These are phyloP conservation scores for Brachymystax lenok DNA, from an alignment of 2,797 vertebrate species.

Conservation along the genomic window DNA sequence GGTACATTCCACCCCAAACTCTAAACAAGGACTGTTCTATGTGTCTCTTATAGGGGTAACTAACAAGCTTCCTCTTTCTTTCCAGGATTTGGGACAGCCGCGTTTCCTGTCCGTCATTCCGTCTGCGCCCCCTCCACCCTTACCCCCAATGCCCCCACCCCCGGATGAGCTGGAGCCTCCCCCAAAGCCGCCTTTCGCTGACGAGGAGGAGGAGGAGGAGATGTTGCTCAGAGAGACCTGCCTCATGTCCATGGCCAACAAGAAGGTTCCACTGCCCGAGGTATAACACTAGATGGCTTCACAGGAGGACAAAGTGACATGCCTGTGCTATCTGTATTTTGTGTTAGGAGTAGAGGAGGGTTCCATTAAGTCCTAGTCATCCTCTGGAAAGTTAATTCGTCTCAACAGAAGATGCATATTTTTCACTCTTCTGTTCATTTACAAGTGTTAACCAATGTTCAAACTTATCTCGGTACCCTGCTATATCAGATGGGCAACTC, in stretches of 20 bases:
- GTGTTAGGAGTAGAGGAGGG: neutral
- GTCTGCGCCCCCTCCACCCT: conserved; percentile 70
- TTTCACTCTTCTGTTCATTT: neutral
- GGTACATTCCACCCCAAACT: conserved; percentile 67
- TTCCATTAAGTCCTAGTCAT: neutral
- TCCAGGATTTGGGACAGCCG: conserved; percentile 70
- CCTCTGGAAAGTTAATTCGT: neutral
- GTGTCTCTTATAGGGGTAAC: neutral
- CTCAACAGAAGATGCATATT: neutral
- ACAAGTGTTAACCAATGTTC: neutral
- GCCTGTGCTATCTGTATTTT: neutral
- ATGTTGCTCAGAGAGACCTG: conserved; percentile 96
- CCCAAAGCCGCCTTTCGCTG: conserved; percentile 94
- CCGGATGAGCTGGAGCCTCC: conserved; percentile 89
- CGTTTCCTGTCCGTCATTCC: conserved; percentile 71
- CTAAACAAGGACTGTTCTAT: neutral
- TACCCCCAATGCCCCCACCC: conserved; percentile 88
- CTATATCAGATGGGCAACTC: neutral
- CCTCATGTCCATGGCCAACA: conserved; percentile 91
- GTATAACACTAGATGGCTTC: conserved; percentile 54
- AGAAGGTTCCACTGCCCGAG: conserved; percentile 80
- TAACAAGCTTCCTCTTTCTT: neutral
- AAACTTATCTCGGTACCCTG: neutral
- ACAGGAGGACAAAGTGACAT: neutral
- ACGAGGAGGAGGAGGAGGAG: conserved; percentile 97